Evolutionary conservation across 2,113 vertebrate genomes (phyloP).

Genomic region (Myrmecophaga tridactyla): DNA sequence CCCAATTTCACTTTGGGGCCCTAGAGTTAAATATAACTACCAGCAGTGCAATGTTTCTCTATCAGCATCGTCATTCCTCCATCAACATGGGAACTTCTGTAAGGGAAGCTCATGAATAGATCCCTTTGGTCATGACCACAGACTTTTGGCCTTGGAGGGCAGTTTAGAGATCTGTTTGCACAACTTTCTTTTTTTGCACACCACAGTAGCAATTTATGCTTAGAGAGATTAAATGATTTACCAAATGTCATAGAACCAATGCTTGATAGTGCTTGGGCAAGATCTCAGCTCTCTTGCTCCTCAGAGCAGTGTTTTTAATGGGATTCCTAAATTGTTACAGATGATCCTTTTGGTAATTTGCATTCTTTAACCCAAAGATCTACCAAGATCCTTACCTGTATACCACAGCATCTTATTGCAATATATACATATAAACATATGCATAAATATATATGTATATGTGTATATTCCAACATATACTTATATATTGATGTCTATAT

Average conservation of each 20-base stretch:
- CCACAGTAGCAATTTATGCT: background rate
- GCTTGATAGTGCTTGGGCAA: background rate
- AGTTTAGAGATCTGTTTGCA: background rate
- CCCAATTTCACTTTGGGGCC: background rate
- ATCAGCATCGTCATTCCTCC: background rate
- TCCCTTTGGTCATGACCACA: background rate
- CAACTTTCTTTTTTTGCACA: background rate
- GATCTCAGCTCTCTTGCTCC: background rate
- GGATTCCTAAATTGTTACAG: constrained; percentile 1
- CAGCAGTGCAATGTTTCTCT: background rate
- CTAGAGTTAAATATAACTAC: background rate
- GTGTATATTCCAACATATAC: background rate
- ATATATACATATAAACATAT: background rate
- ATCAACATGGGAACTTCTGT: background rate
- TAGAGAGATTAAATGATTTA: background rate
- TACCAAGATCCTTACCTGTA: background rate
- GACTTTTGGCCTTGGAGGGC: background rate
- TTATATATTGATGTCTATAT: background rate
- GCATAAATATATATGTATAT: background rate
- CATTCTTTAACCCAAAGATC: background rate
- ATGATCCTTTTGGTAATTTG: background rate
- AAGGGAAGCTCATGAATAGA: background rate
- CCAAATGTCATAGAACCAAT: background rate
- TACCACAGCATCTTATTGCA: background rate
- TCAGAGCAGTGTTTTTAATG: background rate